Percentiles rank a stretch among this genome's conserved stretches.
Evolutionary conservation across 2,797 vertebrate genomes (phyloP).

Genomic region (Etheostoma nigrum): DNA sequence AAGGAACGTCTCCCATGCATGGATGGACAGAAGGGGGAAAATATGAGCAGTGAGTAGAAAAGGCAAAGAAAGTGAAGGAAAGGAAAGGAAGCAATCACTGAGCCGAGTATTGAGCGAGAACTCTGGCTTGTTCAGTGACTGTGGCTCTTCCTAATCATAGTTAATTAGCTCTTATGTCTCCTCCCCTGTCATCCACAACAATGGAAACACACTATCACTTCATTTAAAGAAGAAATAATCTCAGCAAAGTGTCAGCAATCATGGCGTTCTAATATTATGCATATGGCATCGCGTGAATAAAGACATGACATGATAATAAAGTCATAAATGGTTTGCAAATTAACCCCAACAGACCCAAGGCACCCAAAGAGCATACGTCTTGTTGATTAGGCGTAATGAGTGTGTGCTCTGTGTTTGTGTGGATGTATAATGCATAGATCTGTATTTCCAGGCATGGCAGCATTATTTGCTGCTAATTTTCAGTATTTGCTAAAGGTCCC

Average conservation of each 20-base stretch:
- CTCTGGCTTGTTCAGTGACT: slow-evolving; percentile 67
- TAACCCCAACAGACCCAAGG: slow-evolving; percentile 73
- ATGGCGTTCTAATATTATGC: slow-evolving; percentile 73
- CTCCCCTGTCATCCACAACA: slow-evolving; percentile 80
- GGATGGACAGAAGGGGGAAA: slow-evolving; percentile 41
- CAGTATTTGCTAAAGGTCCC: slow-evolving; percentile 23
- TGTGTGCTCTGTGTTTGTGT: slow-evolving; percentile 32
- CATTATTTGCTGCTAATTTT: slow-evolving; percentile 21
- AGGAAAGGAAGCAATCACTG: slow-evolving; percentile 71
- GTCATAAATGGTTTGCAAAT: slow-evolving; percentile 80
- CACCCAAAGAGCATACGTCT: slow-evolving; percentile 58
- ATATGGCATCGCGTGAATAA: slow-evolving; percentile 62
- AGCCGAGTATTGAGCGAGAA: slow-evolving; percentile 58
- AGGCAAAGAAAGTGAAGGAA: slow-evolving; percentile 52
- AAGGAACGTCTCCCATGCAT: neutral
- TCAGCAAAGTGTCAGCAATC: slow-evolving; percentile 79
- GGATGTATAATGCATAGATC: slow-evolving; percentile 6
- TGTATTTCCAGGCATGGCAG: slow-evolving; percentile 16
- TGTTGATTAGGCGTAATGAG: slow-evolving; percentile 70
- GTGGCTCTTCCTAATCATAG: slow-evolving; percentile 75
- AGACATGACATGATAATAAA: slow-evolving; percentile 80
- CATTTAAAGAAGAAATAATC: slow-evolving; percentile 80
- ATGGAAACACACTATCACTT: slow-evolving; percentile 80
- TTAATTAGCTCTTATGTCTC: slow-evolving; percentile 82
- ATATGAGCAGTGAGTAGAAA: slow-evolving; percentile 24